Percentiles rank a stretch among this genome's conserved stretches.
These are phyloP conservation scores for Ephydatia muelleri DNA, from an alignment of 37 sponge, comb jelly and placozoan genomes.

Conservation along the genomic window DNA sequence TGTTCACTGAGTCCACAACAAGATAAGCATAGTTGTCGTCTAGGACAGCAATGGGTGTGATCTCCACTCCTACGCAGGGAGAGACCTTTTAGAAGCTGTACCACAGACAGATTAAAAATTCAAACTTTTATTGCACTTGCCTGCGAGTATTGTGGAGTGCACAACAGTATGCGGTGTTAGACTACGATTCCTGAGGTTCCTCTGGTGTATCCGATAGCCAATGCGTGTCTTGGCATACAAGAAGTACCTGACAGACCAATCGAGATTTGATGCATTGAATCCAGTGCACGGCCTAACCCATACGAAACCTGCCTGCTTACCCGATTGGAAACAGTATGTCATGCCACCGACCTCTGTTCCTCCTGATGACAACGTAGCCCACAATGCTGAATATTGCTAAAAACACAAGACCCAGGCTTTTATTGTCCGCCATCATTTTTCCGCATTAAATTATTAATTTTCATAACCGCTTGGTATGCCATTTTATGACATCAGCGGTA, in stretches of 20 bases:
- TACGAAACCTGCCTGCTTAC: conserved; percentile 16
- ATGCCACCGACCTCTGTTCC: conserved; percentile 15
- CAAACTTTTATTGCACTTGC: background rate
- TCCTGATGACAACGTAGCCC: conserved; percentile 14
- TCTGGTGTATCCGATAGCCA: conserved; percentile 48
- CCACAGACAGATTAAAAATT: background rate
- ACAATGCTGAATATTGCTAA: background rate
- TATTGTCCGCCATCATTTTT: background rate
- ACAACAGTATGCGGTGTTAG: background rate
- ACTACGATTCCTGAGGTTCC: conserved; percentile 18
- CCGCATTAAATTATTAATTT: background rate
- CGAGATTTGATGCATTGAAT: background rate
- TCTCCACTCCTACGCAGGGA: conserved; percentile 29
- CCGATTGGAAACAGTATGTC: conserved; percentile 47
- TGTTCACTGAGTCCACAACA: conserved; percentile 59
- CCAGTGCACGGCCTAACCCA: background rate
- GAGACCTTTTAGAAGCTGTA: background rate
- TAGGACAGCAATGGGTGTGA: conserved; percentile 56
- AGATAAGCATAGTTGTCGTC: conserved; percentile 73
- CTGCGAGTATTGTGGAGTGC: background rate
- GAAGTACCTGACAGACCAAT: conserved; percentile 34
- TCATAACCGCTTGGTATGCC: too few relatives aligned
- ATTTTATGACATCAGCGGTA: too few relatives aligned
- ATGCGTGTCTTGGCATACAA: conserved; percentile 50
- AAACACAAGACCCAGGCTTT: background rate